Conservation (phyloP, 2,888 invertebrate genomes). For the Cyaniris semiargus region DNA sequence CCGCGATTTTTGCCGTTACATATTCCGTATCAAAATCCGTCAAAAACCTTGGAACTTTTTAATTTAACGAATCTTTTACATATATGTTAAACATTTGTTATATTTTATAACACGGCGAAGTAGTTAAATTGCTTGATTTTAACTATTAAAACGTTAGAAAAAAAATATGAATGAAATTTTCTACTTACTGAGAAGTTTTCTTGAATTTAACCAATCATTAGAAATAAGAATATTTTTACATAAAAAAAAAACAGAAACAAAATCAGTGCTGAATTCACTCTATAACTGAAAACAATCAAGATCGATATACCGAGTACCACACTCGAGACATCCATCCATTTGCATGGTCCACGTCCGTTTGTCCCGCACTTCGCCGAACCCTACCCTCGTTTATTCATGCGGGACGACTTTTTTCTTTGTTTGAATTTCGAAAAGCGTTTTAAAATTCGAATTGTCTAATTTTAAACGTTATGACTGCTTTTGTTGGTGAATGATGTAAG, state of each 20-base stretch:
- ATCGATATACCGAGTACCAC: neutral
- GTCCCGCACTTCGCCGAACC: conserved; percentile 20
- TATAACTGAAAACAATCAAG: neutral
- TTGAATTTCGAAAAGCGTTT: conserved; percentile 12
- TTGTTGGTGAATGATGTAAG: neutral
- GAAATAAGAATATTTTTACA: neutral
- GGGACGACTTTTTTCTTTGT: conserved; percentile 23
- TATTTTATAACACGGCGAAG: neutral
- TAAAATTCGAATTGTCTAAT: conserved; percentile 1
- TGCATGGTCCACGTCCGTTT: conserved; percentile 24
- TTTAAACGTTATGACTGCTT: neutral
- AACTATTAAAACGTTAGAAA: too few relatives aligned
- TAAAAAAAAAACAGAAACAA: too few relatives aligned
- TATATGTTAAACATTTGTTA: neutral
- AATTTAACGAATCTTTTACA: too few relatives aligned
- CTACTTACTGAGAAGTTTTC: too few relatives aligned
- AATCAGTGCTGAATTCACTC: neutral
- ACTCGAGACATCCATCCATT: conserved; percentile 30
- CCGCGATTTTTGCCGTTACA: too few relatives aligned
- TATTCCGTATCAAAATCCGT: too few relatives aligned
- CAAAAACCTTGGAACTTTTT: too few relatives aligned
- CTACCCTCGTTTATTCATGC: conserved; percentile 27
- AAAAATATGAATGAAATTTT: too few relatives aligned
- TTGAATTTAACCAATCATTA: neutral
- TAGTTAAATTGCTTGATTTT: too few relatives aligned